These are phyloP conservation scores for Eupithecia inturbata DNA, from an alignment of 2,888 invertebrate species.

Conservation along the genomic window DNA sequence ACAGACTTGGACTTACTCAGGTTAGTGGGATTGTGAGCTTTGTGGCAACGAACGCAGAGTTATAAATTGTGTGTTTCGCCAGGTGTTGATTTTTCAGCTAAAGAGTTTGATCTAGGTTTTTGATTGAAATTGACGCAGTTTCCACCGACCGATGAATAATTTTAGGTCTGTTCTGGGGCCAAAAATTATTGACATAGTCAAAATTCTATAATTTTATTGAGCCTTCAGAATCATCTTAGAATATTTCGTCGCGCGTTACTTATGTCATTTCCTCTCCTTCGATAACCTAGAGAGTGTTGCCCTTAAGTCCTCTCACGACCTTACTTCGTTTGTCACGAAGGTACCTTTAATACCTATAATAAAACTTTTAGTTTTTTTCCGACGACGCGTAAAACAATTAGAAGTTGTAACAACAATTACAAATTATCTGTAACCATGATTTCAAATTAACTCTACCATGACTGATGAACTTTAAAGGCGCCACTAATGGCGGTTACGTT, in stretches of 20 bases:
- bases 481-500: neutral
- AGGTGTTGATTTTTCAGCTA: neutral
- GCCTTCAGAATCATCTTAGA: neutral
- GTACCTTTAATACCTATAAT: neutral
- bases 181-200: neutral
- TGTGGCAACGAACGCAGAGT: neutral
- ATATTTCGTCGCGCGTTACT: neutral
- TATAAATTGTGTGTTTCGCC: neutral
- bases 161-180: neutral
- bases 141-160: neutral
- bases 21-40: conserved; percentile 80
- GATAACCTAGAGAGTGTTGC: neutral
- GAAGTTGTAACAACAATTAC: neutral
- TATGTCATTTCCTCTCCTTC: neutral
- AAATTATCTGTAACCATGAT: neutral
- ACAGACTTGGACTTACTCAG: conserved; percentile 96
- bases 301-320: neutral
- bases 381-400: neutral
- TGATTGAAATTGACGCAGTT: too few species aligned
- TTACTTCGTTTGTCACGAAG: neutral
- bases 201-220: neutral
- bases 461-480: neutral
- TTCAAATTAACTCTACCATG: neutral
- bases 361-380: neutral
- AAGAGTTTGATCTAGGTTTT: neutral